phyloP scores from a whole-genome alignment of 2,113 vertebrate species.

The Nicator chloris region DNA sequence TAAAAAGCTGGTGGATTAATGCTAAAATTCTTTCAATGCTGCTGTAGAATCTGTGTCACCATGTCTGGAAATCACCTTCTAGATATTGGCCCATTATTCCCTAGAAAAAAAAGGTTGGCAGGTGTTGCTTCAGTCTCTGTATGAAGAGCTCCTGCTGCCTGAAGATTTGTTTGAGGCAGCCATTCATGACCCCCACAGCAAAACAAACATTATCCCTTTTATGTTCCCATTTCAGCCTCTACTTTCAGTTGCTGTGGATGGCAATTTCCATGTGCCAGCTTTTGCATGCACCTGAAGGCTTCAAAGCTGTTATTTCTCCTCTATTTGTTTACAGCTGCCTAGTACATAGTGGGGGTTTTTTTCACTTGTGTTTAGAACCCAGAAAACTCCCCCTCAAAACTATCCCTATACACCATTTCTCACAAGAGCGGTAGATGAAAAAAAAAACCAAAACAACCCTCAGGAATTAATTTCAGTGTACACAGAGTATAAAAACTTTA shows the following conservation, averaged over 20 bases:
- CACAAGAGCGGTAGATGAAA: not conserved
- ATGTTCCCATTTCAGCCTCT: not conserved
- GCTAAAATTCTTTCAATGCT: not conserved
- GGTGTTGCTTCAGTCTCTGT: not conserved
- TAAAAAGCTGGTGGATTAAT: not conserved
- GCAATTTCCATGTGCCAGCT: not conserved
- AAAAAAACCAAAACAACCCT: fast-evolving
- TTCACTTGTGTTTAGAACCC: not conserved
- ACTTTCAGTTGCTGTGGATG: not conserved
- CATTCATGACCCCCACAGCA: not conserved
- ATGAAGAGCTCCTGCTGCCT: not conserved
- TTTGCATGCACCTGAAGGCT: not conserved
- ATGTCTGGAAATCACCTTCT: not conserved
- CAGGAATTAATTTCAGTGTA: not conserved
- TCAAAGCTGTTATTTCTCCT: not conserved
- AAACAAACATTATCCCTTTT: not conserved
- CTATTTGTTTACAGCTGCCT: not conserved
- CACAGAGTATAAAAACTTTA: not conserved
- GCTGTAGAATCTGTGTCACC: not conserved
- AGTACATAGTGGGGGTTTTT: not conserved
- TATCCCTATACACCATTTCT: not conserved
- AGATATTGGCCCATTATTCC: not conserved
- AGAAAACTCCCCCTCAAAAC: not conserved
- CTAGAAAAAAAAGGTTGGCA: not conserved
- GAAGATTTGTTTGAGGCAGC: not conserved